Evolutionary conservation across 2,797 vertebrate genomes (phyloP), one percentile per base, ranked within the genome.

Genomic region (Gymnothorax javanicus): DNA sequence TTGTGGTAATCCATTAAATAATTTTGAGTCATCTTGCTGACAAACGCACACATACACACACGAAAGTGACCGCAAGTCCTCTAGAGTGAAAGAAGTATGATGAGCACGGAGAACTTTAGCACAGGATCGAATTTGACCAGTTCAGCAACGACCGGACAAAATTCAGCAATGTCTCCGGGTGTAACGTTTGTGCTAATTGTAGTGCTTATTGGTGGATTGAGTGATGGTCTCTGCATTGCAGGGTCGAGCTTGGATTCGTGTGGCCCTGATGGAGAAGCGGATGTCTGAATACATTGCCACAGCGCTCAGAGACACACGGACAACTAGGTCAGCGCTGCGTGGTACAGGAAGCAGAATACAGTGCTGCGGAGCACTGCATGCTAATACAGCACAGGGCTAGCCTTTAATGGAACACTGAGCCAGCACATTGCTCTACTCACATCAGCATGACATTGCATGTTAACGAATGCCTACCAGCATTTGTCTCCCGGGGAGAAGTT

Each of bases 201-300:
- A 54, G 56, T 15, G 9, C 25, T 12, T 57, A 59, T 7, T 13
- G 3, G 25, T 15, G 27, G 57, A 12, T 59, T 58, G 81, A 84
- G 17, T 62, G n/a, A 71, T 52, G 81, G 85, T 0, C 91, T 84
- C 67, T 62, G 89, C 43, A 17, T 84, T 86, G 85, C 91, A 97
- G 97, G 97, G 97, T 87, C 96, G 97, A 84, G 97, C 97, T 23
- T 97, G 97, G 97, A 94, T 97, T 90, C 95, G 97, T 0, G 96
- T 97, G 87, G 97, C 97, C 0, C 93, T 97, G 91, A 97, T 97
- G 97, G 97, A 97, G 91, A 97, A 97, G 91, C 94, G 97, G 84
- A 96, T 97, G 91, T 97, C 97, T 0, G 97, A 97, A 87, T 97
- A 97, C 91, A 96, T 97, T 88, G 95, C 96, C 91, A 97, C 97